phyloP scores from a whole-genome alignment of 2,113 vertebrate species.

The human (Homo sapiens) region DNA sequence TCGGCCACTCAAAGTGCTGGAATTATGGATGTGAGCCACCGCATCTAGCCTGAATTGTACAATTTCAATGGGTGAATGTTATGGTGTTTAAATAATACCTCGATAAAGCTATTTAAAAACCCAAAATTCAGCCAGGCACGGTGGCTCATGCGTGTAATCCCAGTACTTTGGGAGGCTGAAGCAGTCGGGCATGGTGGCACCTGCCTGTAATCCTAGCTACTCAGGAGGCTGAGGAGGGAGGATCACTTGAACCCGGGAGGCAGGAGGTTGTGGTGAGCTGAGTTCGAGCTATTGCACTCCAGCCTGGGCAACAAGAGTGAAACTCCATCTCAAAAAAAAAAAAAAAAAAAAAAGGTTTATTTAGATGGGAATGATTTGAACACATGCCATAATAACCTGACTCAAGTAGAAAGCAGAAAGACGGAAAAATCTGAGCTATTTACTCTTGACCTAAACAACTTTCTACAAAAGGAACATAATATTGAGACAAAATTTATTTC shows the following conservation, averaged over 20 bases:
- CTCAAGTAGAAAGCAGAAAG: neutral
- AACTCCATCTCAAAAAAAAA: too few relatives aligned
- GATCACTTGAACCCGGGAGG: too few relatives aligned
- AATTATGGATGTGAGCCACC: too few relatives aligned
- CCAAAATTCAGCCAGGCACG: neutral
- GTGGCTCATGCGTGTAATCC: too few relatives aligned
- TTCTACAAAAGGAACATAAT: constrained; percentile 4
- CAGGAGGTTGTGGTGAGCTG: too few relatives aligned
- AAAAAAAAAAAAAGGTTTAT: neutral
- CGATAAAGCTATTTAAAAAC: neutral
- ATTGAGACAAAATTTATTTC: constrained; percentile 21
- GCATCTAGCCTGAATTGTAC: neutral
- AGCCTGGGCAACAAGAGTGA: too few relatives aligned
- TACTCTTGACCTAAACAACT: neutral
- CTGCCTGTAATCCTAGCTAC: too few relatives aligned
- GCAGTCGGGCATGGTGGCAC: too few relatives aligned
- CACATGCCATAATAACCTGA: neutral
- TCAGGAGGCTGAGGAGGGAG: too few relatives aligned
- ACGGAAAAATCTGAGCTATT: neutral
- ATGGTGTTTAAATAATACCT: neutral
- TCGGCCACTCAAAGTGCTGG: too few relatives aligned
- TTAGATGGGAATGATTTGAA: constrained; percentile 20
- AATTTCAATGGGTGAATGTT: neutral
- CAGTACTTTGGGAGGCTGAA: too few relatives aligned
- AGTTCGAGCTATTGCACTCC: too few relatives aligned